Evolutionary conservation across 2,113 vertebrate species (phyloP), one percentile per base, ranked within the genome.

Genomic region (Limanda limanda): DNA sequence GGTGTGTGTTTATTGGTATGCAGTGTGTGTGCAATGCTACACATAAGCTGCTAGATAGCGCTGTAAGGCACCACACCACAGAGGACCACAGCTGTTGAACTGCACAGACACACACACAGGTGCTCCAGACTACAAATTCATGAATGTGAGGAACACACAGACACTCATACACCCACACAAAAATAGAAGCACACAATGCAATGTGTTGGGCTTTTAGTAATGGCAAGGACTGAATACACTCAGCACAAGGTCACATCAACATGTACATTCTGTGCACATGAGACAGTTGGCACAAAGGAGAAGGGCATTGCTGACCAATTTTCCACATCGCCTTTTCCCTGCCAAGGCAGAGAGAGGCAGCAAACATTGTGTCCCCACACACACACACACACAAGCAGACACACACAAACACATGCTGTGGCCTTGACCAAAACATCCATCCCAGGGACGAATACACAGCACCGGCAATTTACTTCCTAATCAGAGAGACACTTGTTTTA

Each of bases 321-420:
- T 31, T 66, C 57, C 74, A 74, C 51, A 21, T 68, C 59, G 68
- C 24, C 57, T 71, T 78, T 75, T 71, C 63, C 27, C 76, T 71
- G 88, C 88, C 89, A 91, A 87, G 63, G 42, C 71, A 84, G 86
- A 78, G 65, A 66, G 55, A 70, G 59, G 45, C 71, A 80, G 74
- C 75, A 88, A 87, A 91, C 78, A 83, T 74, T 76, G 64, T 81
- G 64, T 58, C 7, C 57, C 79, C 21, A 52, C 61, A 71, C 15
- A 71, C 45, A 71, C 45, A 71, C n/a, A 59, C 14, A 35, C 62
- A 48, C 55, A 67, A 1, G 7, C 27, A 81, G 21, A 61, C 61
- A 75, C 13, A 74, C 45, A 71, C n/a, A 60, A 10, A 37, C 63
- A 48, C 55, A 67, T 13, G 24, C 64, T 57, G 56, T 70, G 59